These are phyloP conservation scores for Pentalonia nigronervosa DNA, from an alignment of 1,140 invertebrate species.

Conservation along the genomic window DNA sequence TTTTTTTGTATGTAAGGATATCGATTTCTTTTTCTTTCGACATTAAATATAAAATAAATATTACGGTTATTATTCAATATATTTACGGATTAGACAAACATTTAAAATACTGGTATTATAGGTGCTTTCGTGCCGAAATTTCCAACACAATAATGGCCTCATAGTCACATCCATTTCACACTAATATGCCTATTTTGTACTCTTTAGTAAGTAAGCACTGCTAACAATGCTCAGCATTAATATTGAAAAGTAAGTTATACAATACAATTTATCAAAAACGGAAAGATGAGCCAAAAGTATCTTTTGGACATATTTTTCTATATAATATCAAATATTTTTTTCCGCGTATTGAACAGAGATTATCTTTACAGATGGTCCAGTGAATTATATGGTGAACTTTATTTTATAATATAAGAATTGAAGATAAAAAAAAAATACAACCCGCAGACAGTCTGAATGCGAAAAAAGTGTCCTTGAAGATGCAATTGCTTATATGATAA, in stretches of 20 bases:
- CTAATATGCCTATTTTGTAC: neutral
- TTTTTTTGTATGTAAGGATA: neutral
- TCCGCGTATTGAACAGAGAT: neutral
- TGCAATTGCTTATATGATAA: neutral
- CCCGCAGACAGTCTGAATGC: neutral
- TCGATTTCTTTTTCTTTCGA: neutral
- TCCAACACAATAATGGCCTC: neutral
- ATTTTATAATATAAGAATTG: neutral
- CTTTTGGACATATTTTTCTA: neutral
- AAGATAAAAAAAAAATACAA: neutral
- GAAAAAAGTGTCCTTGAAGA: conserved; percentile 21
- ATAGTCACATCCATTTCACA: neutral
- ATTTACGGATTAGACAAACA: neutral
- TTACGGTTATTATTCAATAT: no score
- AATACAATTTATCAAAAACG: conserved; percentile 4
- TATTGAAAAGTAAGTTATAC: neutral
- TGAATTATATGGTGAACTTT: conserved; percentile 17
- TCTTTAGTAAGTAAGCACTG: neutral
- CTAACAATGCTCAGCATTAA: neutral
- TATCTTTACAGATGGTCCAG: neutral
- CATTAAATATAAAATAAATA: neutral
- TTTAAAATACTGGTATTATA: neutral
- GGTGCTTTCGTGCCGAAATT: neutral
- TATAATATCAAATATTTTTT: neutral
- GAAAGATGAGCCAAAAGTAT: neutral